Conservation (phyloP, 2,888 invertebrate species). For the Cremastinae sp. region DNA sequence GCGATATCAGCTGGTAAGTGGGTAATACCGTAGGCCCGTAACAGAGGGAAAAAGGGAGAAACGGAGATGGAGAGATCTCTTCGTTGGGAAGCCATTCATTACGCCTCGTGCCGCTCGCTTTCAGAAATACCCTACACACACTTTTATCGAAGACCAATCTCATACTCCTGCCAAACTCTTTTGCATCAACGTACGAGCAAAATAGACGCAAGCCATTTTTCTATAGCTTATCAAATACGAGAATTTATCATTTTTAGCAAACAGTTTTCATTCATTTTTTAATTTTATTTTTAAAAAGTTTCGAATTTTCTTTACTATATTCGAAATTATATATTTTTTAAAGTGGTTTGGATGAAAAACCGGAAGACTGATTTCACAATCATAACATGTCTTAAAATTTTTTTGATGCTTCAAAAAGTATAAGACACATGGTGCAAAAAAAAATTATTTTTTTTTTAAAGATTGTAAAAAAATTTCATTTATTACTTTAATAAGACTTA, state of each 20-base stretch:
- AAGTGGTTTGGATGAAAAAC: too few relatives aligned
- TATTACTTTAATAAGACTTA: too few relatives aligned
- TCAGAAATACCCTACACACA: conserved; percentile 39
- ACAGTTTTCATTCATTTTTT: too few relatives aligned
- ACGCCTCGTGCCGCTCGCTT: conserved; percentile 49
- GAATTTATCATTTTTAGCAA: too few relatives aligned
- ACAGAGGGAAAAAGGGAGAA: conserved; percentile 20
- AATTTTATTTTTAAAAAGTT: not conserved
- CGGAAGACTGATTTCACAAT: too few relatives aligned
- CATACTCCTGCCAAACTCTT: conserved; percentile 13
- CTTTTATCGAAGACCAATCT: conserved; percentile 51
- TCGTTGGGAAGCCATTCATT: conserved; percentile 58
- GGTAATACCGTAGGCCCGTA: conserved; percentile 46
- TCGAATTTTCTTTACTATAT: not conserved
- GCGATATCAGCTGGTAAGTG: conserved; percentile 89
- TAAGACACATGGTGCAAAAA: too few relatives aligned
- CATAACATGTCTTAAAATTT: too few relatives aligned
- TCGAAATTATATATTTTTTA: too few relatives aligned
- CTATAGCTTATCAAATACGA: too few relatives aligned
- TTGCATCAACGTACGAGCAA: not conserved
- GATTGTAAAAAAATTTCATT: too few relatives aligned
- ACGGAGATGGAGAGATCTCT: conserved; percentile 15
- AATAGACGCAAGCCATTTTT: not conserved
- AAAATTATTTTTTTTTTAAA: too few relatives aligned
- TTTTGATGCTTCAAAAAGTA: too few relatives aligned